Evolutionary conservation across 2,113 vertebrate species (phyloP).

Genomic region (Ifrita kowaldi): DNA sequence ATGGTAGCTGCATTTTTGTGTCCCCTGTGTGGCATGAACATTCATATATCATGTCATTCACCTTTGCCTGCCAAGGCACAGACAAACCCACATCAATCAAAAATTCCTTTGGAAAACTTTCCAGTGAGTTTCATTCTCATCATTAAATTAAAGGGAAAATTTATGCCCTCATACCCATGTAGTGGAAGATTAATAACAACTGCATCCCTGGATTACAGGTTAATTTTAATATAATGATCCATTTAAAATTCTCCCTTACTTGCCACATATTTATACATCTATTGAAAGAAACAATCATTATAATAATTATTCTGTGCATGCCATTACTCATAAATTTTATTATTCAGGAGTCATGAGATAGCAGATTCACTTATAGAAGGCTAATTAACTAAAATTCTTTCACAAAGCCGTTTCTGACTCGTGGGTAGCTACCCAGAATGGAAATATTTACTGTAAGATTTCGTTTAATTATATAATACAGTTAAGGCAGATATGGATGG

Average conservation of each 20-base stretch:
- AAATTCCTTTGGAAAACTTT: neutral
- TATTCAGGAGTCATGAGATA: neutral
- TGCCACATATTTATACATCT: neutral
- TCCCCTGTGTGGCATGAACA: neutral
- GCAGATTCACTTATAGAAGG: neutral
- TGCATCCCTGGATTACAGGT: neutral
- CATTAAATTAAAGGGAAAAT: neutral
- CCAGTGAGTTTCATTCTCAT: neutral
- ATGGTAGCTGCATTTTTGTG: neutral
- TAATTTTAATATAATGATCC: conserved; percentile 23
- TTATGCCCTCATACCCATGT: neutral
- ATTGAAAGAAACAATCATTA: neutral
- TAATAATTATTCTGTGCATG: neutral
- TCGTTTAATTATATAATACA: neutral
- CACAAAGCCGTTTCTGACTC: neutral
- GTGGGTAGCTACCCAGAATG: neutral
- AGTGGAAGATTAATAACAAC: neutral
- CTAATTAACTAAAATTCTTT: conserved; percentile 29
- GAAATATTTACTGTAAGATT: conserved; percentile 15
- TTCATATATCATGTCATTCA: neutral
- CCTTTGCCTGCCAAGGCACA: neutral
- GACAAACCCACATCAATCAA: neutral
- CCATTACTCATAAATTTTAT: neutral
- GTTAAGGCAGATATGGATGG: neutral
- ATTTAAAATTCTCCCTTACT: neutral